Base-by-base conservation (phyloP, 2,113 vertebrate species). In the Malurus elegans region DNA sequence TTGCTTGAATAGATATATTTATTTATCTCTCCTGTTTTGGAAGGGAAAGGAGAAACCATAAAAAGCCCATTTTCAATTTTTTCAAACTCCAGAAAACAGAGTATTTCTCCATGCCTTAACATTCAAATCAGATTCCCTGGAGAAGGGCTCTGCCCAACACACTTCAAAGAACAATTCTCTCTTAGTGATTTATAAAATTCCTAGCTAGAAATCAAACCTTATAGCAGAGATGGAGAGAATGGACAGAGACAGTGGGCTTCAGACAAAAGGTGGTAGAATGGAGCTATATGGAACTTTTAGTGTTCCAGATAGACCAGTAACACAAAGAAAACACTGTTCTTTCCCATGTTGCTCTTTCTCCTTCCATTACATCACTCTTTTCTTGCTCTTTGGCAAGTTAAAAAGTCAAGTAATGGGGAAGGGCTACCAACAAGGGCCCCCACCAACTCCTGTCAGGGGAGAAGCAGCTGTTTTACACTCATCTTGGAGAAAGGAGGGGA, bases 351-450 rank as follows among this genome's bases (percentile, higher is more conserved):
- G 17, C 13, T 65, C 79, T 69, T 2, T 6, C 29, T 29, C 51
- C 21, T 57, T 48, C 25, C 0, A 0, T 54, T 38, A 31, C 10
- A 29, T 23, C 34, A 42, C 8, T 69, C 26, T 58, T 47, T 25
- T 42, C 40, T 53, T 78, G 24, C 54, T 47, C 44, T 67, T 28
- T 45, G 32, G 36, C 0, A 1, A 79, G 20, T 79, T 72, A 72
- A 72, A 56, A 48, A 32, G 4, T 6, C 29, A 61, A 73, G n/a
- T 1, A 4, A 64, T 13, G 2, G 14, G 11, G 20, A 69, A 84
- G 14, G 61, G 64, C 53, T 69, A 64, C 34, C 16, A 50, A 28
- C 6, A 0, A 71, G 38, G 44, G 44, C 10, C 91, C 28, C 53
- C 38, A 79, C 19, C 48, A 75, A 16, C 45, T 64, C 15, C 58